Percentiles rank a stretch among this genome's conserved stretches.
Conservation (phyloP, 2,797 vertebrate genomes). For the Pangasius sanitwongsei region DNA sequence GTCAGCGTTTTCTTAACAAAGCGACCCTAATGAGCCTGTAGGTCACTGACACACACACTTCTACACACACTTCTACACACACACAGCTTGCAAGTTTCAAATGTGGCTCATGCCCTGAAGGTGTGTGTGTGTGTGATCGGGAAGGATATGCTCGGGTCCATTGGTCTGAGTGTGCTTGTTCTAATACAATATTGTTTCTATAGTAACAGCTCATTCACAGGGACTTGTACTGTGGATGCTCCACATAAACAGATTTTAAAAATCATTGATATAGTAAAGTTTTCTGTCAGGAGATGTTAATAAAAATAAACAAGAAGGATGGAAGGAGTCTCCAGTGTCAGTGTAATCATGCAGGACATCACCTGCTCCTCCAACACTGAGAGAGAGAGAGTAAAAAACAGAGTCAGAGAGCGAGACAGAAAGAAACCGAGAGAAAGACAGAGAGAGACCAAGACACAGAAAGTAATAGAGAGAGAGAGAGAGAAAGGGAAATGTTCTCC, state of each 20-base stretch:
- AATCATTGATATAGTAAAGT: not conserved
- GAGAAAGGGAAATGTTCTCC: not conserved
- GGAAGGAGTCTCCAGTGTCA: not conserved
- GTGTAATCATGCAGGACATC: not conserved
- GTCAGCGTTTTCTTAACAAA: conserved; percentile 62
- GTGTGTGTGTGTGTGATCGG: conserved; percentile 6
- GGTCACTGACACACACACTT: conserved; percentile 60
- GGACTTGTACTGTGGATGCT: not conserved
- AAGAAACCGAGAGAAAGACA: not conserved
- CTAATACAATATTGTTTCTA: not conserved
- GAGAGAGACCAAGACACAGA: not conserved
- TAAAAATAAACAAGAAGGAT: not conserved
- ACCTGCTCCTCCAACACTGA: not conserved
- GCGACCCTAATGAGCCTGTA: conserved; percentile 66
- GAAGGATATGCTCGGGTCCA: not conserved
- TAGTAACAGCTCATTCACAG: conserved; percentile 1
- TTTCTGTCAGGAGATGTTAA: not conserved
- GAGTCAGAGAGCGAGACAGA: not conserved
- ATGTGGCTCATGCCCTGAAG: conserved; percentile 35
- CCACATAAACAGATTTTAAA: not conserved
- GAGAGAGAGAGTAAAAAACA: not conserved
- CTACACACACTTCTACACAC: conserved; percentile 11
- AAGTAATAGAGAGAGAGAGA: not conserved
- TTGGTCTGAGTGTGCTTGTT: not conserved
- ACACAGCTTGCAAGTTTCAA: conserved; percentile 7